phyloP scores from a whole-genome alignment of 2,888 invertebrate genomes.

The Diarsia brunnea region DNA sequence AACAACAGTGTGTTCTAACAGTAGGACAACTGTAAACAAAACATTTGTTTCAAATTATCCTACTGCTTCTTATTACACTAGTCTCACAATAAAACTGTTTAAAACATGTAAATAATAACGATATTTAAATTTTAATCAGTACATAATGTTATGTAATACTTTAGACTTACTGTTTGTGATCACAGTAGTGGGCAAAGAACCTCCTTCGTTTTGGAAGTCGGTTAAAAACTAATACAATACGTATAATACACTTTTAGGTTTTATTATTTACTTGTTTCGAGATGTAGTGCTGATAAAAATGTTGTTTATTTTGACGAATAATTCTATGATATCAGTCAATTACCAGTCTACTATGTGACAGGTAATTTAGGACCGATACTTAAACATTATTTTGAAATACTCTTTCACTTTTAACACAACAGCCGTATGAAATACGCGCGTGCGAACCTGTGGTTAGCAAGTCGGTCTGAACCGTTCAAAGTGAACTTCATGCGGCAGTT shows the following conservation, averaged over 20 bases:
- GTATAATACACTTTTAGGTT: constrained; percentile 25
- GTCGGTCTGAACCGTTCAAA: no score
- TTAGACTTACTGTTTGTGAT: constrained; percentile 21
- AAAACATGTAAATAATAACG: constrained; percentile 46
- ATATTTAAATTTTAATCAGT: constrained; percentile 48
- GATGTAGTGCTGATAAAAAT: neutral
- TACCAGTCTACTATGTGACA: no score
- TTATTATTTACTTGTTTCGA: neutral
- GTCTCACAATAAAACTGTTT: constrained; percentile 46
- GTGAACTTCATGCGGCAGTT: no score
- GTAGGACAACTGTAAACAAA: constrained; percentile 40
- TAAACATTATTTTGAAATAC: no score
- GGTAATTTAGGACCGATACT: no score
- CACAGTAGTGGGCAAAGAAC: constrained; percentile 23
- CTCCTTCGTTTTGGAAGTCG: no score
- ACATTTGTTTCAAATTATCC: constrained; percentile 22
- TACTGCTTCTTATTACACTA: constrained; percentile 17
- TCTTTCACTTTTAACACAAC: no score
- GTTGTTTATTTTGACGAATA: neutral
- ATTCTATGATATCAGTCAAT: no score
- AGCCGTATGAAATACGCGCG: no score
- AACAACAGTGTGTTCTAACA: constrained; percentile 55
- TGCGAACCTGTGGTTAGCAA: no score
- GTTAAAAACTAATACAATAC: constrained; percentile 25
- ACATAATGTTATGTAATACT: constrained; percentile 54